phyloP scores from a whole-genome alignment of 92 coral and sea anemone species.

The Blastomussa wellsi region DNA sequence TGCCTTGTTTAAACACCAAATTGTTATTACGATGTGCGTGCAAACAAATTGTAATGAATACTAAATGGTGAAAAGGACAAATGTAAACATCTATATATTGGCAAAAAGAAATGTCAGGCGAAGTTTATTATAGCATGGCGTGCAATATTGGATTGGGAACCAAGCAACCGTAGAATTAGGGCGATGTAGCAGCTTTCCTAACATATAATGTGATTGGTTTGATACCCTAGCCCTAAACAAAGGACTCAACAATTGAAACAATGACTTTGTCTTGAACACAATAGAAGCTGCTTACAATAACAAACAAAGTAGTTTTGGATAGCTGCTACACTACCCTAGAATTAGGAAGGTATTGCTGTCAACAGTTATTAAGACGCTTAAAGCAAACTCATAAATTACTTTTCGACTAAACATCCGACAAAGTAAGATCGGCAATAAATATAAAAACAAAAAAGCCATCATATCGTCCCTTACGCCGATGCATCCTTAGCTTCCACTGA shows the following conservation, averaged over 20 bases:
- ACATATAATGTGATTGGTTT: too few relatives aligned
- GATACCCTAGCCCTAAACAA: too few relatives aligned
- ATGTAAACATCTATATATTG: background rate
- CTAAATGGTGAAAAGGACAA: background rate
- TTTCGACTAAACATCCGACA: background rate
- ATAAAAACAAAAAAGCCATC: background rate
- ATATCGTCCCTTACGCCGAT: too few relatives aligned
- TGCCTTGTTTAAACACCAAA: background rate
- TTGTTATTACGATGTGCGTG: background rate
- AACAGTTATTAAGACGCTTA: background rate
- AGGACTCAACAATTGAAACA: too few relatives aligned
- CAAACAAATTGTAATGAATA: background rate
- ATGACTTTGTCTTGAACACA: too few relatives aligned
- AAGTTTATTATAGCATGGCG: background rate
- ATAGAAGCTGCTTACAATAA: too few relatives aligned
- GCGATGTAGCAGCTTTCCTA: too few relatives aligned
- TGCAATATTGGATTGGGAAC: background rate
- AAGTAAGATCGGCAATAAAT: background rate
- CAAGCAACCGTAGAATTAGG: background rate
- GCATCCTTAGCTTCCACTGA: background rate
- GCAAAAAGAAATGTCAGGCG: background rate
- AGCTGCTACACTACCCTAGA: too few relatives aligned
- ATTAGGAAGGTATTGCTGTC: background rate
- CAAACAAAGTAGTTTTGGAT: too few relatives aligned
- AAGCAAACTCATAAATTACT: constrained; percentile 7